phyloP scores from a whole-genome alignment of 2,888 invertebrate species.

The Apamea epomidion region DNA sequence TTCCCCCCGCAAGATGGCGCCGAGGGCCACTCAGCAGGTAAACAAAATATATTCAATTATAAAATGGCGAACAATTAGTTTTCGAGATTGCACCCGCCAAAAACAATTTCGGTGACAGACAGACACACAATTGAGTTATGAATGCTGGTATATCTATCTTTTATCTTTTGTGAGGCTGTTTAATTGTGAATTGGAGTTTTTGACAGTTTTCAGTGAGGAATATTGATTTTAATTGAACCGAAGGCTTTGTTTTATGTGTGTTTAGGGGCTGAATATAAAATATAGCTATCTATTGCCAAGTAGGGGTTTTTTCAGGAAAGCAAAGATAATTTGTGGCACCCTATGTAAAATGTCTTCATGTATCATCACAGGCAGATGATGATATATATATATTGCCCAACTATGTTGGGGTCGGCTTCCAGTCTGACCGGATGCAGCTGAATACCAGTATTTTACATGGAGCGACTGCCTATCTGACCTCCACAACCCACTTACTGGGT shows the following conservation, averaged over 20 bases:
- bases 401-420: no score
- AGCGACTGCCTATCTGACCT: no score
- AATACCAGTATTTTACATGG: no score
- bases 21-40: slow-evolving; percentile 59
- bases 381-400: no score
- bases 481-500: no score
- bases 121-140: slow-evolving; percentile 67
- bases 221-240: slow-evolving; percentile 10
- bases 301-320: background rate
- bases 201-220: slow-evolving; percentile 35
- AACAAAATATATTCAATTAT: slow-evolving; percentile 69
- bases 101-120: slow-evolving; percentile 69
- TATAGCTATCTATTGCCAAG: background rate
- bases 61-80: slow-evolving; percentile 70
- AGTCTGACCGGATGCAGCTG: no score
- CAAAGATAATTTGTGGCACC: background rate
- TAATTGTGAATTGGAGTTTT: slow-evolving; percentile 35
- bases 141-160: slow-evolving; percentile 43
- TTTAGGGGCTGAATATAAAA: background rate
- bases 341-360: background rate
- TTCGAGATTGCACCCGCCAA: slow-evolving; percentile 64
- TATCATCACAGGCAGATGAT: no score
- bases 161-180: slow-evolving; percentile 46
- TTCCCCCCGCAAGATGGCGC: slow-evolving; percentile 60
- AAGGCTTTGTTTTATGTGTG: slow-evolving; percentile 4